Conservation (phyloP, 2,113 vertebrate species). For the Chloroceryle aenea region DNA sequence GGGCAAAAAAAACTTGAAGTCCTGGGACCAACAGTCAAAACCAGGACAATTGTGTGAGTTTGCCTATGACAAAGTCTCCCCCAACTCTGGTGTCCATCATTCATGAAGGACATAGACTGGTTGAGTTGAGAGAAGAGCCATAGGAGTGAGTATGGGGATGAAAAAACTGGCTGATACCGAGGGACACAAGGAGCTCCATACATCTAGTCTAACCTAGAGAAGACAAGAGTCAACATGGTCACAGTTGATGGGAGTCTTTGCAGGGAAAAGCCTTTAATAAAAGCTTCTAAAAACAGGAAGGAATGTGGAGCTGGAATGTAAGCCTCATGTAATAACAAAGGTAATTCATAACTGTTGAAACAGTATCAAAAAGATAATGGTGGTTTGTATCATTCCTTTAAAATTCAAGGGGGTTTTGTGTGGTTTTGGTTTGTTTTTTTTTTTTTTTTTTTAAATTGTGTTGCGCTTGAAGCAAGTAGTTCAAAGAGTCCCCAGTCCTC, state of each 20-base stretch:
- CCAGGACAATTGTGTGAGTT: background rate
- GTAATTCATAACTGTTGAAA: background rate
- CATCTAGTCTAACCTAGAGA: background rate
- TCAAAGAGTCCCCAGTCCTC: background rate
- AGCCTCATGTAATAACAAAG: background rate
- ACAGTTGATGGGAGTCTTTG: background rate
- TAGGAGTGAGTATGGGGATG: background rate
- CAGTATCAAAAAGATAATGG: background rate
- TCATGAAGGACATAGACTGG: background rate
- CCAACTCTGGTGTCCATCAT: background rate
- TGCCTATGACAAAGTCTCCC: background rate
- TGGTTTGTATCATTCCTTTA: background rate
- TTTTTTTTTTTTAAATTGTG: no score
- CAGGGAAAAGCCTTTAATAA: background rate
- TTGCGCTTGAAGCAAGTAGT: background rate
- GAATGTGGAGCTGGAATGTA: background rate
- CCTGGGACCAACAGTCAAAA: background rate
- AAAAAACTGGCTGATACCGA: background rate
- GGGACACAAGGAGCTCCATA: background rate
- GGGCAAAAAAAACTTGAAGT: background rate
- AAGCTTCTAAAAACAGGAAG: background rate
- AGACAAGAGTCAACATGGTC: no score
- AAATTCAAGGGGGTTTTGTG: background rate
- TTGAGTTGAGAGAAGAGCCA: background rate
- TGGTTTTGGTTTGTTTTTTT: no score